Evolutionary conservation across 2,888 invertebrate species (phyloP).

Genomic region (Ormia ochracea): DNA sequence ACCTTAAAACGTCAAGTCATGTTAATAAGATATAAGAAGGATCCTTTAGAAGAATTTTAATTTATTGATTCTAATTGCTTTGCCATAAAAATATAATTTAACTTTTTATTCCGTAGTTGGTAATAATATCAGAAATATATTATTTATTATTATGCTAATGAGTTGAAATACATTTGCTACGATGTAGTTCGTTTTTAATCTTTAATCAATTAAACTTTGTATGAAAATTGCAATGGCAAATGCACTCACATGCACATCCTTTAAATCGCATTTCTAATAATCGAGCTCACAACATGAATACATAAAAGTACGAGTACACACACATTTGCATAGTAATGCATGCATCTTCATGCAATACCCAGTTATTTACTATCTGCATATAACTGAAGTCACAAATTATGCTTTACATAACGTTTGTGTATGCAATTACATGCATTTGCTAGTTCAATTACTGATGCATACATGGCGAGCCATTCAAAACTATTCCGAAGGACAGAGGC

Average conservation of each 20-base stretch:
- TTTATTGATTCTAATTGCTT: not conserved
- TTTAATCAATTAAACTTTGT: slow-evolving; percentile 20
- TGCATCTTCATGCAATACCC: too few relatives aligned
- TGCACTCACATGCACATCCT: not conserved
- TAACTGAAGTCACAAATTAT: not conserved
- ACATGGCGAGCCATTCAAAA: not conserved
- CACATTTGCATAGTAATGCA: not conserved
- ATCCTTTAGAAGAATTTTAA: not conserved
- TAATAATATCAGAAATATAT: not conserved
- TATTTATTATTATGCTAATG: not conserved
- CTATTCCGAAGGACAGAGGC: not conserved
- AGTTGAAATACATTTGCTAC: not conserved
- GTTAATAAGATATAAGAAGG: too few relatives aligned
- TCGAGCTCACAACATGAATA: not conserved
- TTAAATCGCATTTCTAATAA: not conserved
- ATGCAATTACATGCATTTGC: not conserved
- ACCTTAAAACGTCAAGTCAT: too few relatives aligned
- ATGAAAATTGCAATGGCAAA: not conserved
- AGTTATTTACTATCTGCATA: too few relatives aligned
- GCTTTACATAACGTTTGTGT: not conserved
- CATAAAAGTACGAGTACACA: not conserved
- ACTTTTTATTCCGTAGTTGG: not conserved
- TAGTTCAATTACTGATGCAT: not conserved
- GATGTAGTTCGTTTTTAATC: slow-evolving; percentile 14
- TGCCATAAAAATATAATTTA: not conserved